Evolutionary conservation across 64 coral and sea anemone genomes (phyloP), one percentile per base, ranked within the genome.

Genomic region (Montipora foliosa): DNA sequence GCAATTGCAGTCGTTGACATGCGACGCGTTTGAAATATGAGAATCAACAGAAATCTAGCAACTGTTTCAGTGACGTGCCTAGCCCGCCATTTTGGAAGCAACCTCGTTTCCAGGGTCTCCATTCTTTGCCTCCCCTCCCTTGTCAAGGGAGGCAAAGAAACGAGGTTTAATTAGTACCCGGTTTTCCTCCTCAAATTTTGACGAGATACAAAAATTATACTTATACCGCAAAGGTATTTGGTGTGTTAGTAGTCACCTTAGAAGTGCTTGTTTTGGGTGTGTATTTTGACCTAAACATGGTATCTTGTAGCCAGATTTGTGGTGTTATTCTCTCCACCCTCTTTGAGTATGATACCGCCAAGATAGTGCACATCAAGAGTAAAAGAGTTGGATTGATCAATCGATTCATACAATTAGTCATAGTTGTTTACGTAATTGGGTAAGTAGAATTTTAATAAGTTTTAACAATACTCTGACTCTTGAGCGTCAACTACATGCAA

Each of bases 311-410:
- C 2, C 6, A 51, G 49, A 71, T 86, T 70, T 86, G 82, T n/a
- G 46, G 68, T 50, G 47, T 2, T 47, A 8, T 86, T 46, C 45
- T 86, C 9, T 4, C 82, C 17, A 6, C 82, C 44, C 69, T 97
- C 5, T 94, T 95, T 84, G 97, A 96, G 37, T 98, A 98, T 82
- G 92, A 96, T 80, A 98, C 97, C 25, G 70, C 74, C n/a, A 98
- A 98, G 79, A 93, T 98, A 19, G 97, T 98, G 60, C 91, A 93
- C 25, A 98, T 98, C 14, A 94, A 93, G 91, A 98, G 90, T 83
- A 98, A 96, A 58, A 95, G 84, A 66, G 89, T 98, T 47, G 97
- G 97, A 11, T 60, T 98, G 46, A 82, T 96, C 5, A 94, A 94
- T 84, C 88, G 97, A 13, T 25, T 98, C 4, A 96, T 98, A 52